Evolutionary conservation across 2,797 vertebrate species (phyloP).

Genomic region (Fringilla coelebs): DNA sequence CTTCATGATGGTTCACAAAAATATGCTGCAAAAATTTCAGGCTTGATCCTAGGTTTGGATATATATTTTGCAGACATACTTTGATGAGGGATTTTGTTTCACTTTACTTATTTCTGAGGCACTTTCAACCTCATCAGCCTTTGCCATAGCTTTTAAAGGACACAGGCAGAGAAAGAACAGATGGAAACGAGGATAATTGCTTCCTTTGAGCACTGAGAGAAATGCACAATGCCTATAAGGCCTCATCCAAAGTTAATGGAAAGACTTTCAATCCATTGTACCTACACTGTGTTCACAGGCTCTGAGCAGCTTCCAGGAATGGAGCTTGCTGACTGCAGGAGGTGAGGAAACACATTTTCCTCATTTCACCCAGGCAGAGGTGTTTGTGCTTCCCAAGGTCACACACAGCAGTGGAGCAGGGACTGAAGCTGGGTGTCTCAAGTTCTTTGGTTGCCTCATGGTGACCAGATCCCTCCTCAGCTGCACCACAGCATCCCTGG

Average conservation of each 20-base stretch:
- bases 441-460: neutral
- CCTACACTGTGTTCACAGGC: neutral
- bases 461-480: neutral
- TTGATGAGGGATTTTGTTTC: neutral
- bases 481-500: neutral
- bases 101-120: neutral
- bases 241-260: constrained; percentile 34
- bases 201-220: neutral
- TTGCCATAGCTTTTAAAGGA: constrained; percentile 7
- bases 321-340: neutral
- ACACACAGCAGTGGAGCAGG: neutral
- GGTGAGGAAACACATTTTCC: neutral
- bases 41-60: neutral
- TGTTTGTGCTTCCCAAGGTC: neutral
- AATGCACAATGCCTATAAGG: constrained; percentile 1
- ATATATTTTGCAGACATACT: neutral
- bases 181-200: constrained; percentile 38
- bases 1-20: neutral
- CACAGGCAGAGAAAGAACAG: constrained; percentile 3
- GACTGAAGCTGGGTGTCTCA: neutral
- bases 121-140: neutral
- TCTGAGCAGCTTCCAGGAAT: neutral
- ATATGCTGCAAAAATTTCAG: neutral
- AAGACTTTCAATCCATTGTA: neutral
- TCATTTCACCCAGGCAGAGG: neutral